A percentile compares a stretch with the other conserved stretches of the same genome.
Conservation (phyloP, 2,797 vertebrate genomes). For the Chloroceryle amazona region DNA sequence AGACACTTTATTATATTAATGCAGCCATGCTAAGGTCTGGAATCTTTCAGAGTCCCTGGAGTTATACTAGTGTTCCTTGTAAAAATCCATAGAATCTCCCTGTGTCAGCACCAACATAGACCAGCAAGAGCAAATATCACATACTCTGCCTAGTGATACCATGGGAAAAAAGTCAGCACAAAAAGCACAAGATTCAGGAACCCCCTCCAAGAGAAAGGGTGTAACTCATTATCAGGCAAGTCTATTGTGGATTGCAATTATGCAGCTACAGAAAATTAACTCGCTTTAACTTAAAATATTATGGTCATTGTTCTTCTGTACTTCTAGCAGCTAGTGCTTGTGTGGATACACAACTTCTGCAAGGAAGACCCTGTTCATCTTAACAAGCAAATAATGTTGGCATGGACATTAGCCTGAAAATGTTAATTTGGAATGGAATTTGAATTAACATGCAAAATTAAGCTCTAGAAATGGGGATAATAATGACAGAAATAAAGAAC, state of each 20-base stretch:
- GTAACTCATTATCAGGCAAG: conserved; percentile 62
- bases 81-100: conserved; percentile 29
- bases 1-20: not conserved
- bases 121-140: conserved; percentile 42
- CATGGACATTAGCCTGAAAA: conserved; percentile 45
- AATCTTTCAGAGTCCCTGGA: not conserved
- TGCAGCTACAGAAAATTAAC: conserved; percentile 71
- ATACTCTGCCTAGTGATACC: conserved; percentile 52
- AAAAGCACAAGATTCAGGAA: conserved; percentile 67
- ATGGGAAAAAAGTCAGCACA: conserved; percentile 74
- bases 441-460: conserved; percentile 63
- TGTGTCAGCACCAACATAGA: conserved; percentile 22
- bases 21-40: conserved; percentile 2
- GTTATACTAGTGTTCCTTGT: not conserved
- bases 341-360: not conserved
- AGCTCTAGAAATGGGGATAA: conserved; percentile 35
- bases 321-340: conserved; percentile 38
- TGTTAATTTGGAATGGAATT: conserved; percentile 60
- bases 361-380: conserved; percentile 36
- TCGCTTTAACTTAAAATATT: conserved; percentile 64
- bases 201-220: conserved; percentile 56
- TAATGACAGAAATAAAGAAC: conserved; percentile 51
- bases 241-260: conserved; percentile 72
- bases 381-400: conserved; percentile 58
- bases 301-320: conserved; percentile 51